Percentiles rank a stretch among this genome's conserved stretches.
phyloP scores from a whole-genome alignment of 2,888 invertebrate genomes.

The Schizaphis graminum region DNA sequence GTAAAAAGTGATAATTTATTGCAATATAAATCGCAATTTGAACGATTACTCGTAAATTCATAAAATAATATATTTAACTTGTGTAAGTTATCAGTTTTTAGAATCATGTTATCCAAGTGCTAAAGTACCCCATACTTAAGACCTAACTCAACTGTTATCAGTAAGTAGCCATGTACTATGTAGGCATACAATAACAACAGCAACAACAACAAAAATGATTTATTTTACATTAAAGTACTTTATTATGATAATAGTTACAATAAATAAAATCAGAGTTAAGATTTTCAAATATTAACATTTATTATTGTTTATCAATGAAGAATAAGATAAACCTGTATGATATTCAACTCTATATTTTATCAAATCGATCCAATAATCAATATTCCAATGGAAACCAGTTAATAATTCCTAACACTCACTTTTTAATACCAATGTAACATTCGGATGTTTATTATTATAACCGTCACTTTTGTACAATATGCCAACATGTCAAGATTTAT shows the following conservation, averaged over 20 bases:
- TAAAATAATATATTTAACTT: background rate
- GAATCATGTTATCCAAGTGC: background rate
- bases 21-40: background rate
- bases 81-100: background rate
- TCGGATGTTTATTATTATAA: background rate
- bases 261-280: background rate
- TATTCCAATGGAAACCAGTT: background rate
- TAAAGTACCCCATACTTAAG: background rate
- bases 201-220: background rate
- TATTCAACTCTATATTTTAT: background rate
- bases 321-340: background rate
- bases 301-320: background rate
- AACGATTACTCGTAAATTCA: background rate
- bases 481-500: background rate
- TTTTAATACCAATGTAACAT: background rate
- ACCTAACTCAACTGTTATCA: background rate
- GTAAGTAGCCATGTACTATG: background rate
- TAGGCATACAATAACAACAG: background rate
- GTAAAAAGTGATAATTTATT: background rate
- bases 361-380: background rate
- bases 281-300: background rate
- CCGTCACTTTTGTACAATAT: background rate
- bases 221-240: background rate
- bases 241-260: background rate
- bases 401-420: background rate